phyloP scores from a whole-genome alignment of 2,888 invertebrate genomes.

The Ashinkailepas kermadecensis region DNA sequence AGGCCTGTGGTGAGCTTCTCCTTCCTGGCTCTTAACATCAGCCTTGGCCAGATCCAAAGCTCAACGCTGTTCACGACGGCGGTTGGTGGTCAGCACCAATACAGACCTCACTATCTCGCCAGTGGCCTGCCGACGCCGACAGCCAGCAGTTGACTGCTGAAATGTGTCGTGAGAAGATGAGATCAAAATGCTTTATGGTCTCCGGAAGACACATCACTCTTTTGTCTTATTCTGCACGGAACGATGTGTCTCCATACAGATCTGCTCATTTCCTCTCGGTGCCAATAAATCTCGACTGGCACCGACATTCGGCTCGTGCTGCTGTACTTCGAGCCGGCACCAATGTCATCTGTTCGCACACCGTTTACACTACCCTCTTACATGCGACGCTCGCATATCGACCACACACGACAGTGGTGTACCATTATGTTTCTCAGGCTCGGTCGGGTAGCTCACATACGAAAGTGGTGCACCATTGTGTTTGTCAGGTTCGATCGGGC shows the following conservation, averaged over 20 bases:
- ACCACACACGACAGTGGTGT: too few species aligned
- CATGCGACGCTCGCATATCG: too few species aligned
- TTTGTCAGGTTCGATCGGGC: too few species aligned
- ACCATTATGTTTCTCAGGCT: too few species aligned
- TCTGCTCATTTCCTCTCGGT: conserved; percentile 11
- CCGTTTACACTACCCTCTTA: too few species aligned
- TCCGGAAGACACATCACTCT: conserved; percentile 13
- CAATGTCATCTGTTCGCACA: background rate
- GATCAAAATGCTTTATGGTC: conserved; percentile 19
- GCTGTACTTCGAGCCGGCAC: background rate
- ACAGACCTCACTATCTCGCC: background rate
- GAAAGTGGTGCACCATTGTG: too few species aligned
- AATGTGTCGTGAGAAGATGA: conserved; percentile 20
- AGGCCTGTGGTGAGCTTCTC: too few species aligned
- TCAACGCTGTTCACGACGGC: too few species aligned
- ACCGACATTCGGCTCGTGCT: background rate
- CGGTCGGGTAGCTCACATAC: too few species aligned
- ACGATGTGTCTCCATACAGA: conserved; percentile 20
- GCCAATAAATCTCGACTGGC: background rate
- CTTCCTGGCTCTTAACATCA: too few species aligned
- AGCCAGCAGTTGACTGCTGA: background rate
- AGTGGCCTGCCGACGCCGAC: background rate
- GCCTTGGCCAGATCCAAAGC: too few species aligned
- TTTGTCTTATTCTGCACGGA: conserved; percentile 12
- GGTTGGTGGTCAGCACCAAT: too few species aligned